phyloP scores from a whole-genome alignment of 1,140 invertebrate species.

The Tigriopus japonicus region DNA sequence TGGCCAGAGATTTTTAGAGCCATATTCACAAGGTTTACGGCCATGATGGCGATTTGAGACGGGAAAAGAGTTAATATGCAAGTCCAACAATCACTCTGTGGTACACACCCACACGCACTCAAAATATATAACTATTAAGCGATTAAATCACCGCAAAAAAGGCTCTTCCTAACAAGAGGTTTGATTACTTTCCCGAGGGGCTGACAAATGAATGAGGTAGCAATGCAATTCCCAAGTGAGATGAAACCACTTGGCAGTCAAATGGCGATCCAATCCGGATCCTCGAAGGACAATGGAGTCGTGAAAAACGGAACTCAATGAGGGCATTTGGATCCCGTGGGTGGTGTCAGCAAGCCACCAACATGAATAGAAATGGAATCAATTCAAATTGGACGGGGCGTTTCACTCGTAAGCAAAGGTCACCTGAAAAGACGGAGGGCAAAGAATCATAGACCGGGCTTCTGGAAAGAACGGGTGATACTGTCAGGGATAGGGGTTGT shows the following conservation, averaged over 20 bases:
- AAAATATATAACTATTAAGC: conserved; percentile 10
- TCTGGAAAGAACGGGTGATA: too few relatives aligned
- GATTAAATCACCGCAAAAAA: conserved; percentile 19
- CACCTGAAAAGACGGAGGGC: too few relatives aligned
- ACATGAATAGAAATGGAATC: too few relatives aligned
- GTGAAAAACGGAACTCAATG: too few relatives aligned
- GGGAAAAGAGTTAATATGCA: neutral
- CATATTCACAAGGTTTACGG: neutral
- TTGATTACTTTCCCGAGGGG: conserved; percentile 25
- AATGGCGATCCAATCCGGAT: conserved; percentile 30
- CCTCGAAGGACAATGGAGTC: too few relatives aligned
- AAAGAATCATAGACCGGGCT: too few relatives aligned
- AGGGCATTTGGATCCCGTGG: too few relatives aligned
- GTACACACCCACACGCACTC: neutral
- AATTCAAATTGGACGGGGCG: too few relatives aligned
- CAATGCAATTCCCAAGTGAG: conserved; percentile 66
- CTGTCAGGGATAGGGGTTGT: too few relatives aligned
- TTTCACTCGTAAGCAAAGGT: too few relatives aligned
- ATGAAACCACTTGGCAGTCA: conserved; percentile 80
- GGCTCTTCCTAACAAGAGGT: neutral
- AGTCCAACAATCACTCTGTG: neutral
- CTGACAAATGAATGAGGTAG: conserved; percentile 54
- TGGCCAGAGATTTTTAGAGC: too few relatives aligned
- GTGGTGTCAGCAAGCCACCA: too few relatives aligned
- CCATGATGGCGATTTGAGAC: neutral